Percentiles rank a stretch among this genome's conserved stretches.
Conservation (phyloP, 2,113 vertebrate species). For the Stigmatopora argus region DNA sequence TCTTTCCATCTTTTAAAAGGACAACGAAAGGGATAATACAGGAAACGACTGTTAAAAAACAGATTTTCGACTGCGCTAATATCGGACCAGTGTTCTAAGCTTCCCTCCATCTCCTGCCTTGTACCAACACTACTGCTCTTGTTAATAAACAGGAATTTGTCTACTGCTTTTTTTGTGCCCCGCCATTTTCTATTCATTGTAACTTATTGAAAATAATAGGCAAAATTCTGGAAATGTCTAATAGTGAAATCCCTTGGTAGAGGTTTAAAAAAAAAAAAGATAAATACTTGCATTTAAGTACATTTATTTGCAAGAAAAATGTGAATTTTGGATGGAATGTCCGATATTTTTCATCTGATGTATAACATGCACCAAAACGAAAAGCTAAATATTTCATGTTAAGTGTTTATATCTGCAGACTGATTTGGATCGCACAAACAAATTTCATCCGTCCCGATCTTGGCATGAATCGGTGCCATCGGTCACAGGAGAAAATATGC, state of each 20-base stretch:
- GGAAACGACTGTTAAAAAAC: slow-evolving; percentile 16
- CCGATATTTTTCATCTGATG: too few relatives aligned
- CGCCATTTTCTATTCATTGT: too few relatives aligned
- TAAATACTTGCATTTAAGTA: too few relatives aligned
- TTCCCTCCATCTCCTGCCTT: slow-evolving; percentile 60
- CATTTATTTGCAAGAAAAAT: too few relatives aligned
- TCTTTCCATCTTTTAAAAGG: slow-evolving; percentile 41
- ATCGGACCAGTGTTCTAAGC: slow-evolving; percentile 54
- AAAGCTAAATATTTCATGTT: too few relatives aligned
- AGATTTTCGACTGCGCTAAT: slow-evolving; percentile 35
- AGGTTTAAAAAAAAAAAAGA: too few relatives aligned
- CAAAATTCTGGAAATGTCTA: too few relatives aligned
- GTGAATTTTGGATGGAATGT: too few relatives aligned
- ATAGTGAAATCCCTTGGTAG: too few relatives aligned
- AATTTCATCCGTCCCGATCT: slow-evolving; percentile 49
- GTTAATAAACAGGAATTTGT: slow-evolving; percentile 69
- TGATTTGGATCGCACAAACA: slow-evolving; percentile 8
- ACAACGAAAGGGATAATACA: slow-evolving; percentile 26
- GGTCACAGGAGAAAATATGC: slow-evolving; percentile 7
- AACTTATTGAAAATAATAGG: too few relatives aligned
- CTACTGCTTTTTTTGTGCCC: slow-evolving; percentile 18
- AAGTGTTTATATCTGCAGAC: background rate
- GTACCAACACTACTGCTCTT: slow-evolving; percentile 58
- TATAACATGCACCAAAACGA: too few relatives aligned
- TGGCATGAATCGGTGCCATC: slow-evolving; percentile 17